Base-by-base conservation (phyloP, 2,888 invertebrate species). In the Thysanoteuthis rhombus region DNA sequence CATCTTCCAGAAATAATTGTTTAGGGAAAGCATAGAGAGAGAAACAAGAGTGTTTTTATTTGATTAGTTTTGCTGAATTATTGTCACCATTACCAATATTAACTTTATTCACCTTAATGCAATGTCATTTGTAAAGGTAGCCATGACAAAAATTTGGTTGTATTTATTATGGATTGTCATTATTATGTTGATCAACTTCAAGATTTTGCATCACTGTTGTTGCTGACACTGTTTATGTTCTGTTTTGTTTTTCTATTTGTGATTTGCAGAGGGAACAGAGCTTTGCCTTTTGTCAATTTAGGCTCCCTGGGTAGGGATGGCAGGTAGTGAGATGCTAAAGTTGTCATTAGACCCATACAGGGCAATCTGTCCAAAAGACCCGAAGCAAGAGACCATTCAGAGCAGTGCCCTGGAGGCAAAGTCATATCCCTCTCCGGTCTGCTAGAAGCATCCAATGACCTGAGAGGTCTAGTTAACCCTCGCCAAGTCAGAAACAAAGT, bases 101-200 rank as follows among this genome's bases (percentile, higher is more conserved):
- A 75, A 75, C n/a, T 75, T 75, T 36, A 75, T n/a, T 1, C n/a
- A 75, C n/a, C 75, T 75, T 75, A 75, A 75, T 75, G 75, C 75
- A 75, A 75, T 75, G 75, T 75, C 75, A 75, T 75, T 75, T 75
- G 75, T 75, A n/a, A 75, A 75, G 75, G 75, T 75, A n/a, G 75
- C 75, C 75, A 75, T 75, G n/a, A 75, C n/a, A n/a, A 75, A 75
- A 75, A 75, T 75, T 75, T 75, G n/a, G 16, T 75, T 36, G n/a
- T 75, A 75, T 75, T 75, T 75, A n/a, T 75, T 75, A 75, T 75
- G n/a, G n/a, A n/a, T n/a, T 75, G 75, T 75, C n/a, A n/a, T 75
- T 75, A 75, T 75, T 75, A 75, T 75, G 75, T n/a, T 75, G 75
- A 75, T 75, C 75, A 75, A 75, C 75, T 75, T 75, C n/a, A n/a